Evolutionary conservation across 2,113 vertebrate species (phyloP).

Genomic region (Sylvilagus bachmani): DNA sequence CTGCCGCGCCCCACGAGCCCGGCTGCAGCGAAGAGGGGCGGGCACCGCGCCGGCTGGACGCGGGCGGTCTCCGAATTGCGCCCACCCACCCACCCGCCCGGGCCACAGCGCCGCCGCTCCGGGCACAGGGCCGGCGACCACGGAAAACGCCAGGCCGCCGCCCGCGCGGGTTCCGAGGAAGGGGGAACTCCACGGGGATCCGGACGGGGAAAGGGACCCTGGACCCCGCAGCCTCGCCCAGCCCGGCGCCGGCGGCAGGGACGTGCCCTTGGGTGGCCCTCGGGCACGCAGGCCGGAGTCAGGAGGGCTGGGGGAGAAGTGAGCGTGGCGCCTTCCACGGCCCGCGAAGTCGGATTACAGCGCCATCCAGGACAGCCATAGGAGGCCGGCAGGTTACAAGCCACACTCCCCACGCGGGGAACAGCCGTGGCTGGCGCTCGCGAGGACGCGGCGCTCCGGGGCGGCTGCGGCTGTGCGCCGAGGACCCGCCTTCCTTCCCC

Average conservation of each 20-base stretch:
- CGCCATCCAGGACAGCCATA: background rate
- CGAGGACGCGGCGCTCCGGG: background rate
- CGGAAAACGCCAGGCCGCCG: background rate
- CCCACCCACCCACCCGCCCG: background rate
- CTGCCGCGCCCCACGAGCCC: background rate
- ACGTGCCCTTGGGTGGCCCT: slow-evolving; percentile 30
- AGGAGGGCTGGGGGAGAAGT: background rate
- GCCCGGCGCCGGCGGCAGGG: background rate
- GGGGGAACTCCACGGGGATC: too few species aligned
- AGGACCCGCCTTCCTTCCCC: slow-evolving; percentile 51
- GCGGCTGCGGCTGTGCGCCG: background rate
- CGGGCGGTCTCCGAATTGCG: background rate
- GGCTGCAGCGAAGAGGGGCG: slow-evolving; percentile 46
- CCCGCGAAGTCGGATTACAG: background rate
- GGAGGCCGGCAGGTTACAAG: background rate
- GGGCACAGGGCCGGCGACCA: background rate
- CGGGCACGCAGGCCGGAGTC: slow-evolving; percentile 19
- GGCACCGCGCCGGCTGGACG: background rate
- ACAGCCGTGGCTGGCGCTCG: slow-evolving; percentile 10
- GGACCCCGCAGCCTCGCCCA: background rate
- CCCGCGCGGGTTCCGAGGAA: background rate
- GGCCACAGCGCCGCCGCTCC: background rate
- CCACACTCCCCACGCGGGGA: background rate
- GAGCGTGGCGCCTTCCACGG: background rate
- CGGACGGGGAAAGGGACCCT: background rate